Base-by-base conservation (phyloP, 2,113 vertebrate genomes). In the Urocolius indicus region DNA sequence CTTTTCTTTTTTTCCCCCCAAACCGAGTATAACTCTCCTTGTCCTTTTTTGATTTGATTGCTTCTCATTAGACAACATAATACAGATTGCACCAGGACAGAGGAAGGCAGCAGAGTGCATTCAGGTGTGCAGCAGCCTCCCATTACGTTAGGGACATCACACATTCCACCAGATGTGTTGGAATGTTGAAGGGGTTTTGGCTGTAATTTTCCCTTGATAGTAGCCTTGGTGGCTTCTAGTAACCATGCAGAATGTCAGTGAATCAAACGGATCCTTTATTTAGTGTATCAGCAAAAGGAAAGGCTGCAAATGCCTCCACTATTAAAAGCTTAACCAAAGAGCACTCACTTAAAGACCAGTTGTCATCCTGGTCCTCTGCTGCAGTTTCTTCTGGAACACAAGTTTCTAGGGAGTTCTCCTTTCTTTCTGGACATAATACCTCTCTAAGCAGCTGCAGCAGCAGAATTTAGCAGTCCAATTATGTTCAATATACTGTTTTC, bases 81-180 rank as follows among this genome's bases (percentile, higher is more conserved):
- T 3, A 9, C 11, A 8, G 49, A 17, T 10, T 27, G 43, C 51
- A n/a, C 1, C 0, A 0, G 54, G 13, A 6, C 16, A 14, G 48
- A 36, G 27, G 67, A 57, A 76, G 58, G 36, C 17, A 43, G 62
- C 18, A 9, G 17, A 22, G 32, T 23, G 32, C 6, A 1, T 57
- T 54, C 10, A 5, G 72, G 51, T 43, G 11, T 74, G 61, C 61
- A 62, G 41, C 46, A 49, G 7, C 10, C 18, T 27, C 11, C 48
- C 9, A 0, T 6, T 13, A 21, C 22, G 16, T 30, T 20, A 24
- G 30, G 5, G 58, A 21, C 30, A 27, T 17, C 3, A 1, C 12
- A 5, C 0, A 0, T 74, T 69, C 36, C 61, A 24, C n/a, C 51
- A 27, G 24, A 18, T 38, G 49, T 23, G 10, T 73, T 65, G 61